Evolutionary conservation across 2,797 vertebrate genomes (phyloP).

Genomic region (Enteromius anoplus): DNA sequence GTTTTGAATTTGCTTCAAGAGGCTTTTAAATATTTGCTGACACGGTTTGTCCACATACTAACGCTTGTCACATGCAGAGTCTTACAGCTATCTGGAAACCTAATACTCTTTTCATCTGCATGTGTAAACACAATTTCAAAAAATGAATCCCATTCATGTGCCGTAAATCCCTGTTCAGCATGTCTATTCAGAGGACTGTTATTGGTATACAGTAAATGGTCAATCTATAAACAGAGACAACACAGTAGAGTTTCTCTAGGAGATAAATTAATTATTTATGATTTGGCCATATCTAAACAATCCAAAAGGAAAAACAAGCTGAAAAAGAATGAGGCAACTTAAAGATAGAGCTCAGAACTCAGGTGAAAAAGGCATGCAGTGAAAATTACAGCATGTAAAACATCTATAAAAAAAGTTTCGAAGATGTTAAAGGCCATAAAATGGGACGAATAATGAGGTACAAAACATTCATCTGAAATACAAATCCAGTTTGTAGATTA

Average conservation of each 20-base stretch:
- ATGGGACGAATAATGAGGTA: not conserved
- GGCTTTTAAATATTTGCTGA: not conserved
- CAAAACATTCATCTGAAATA: conserved; percentile 17
- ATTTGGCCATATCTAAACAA: conserved; percentile 15
- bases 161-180: not conserved
- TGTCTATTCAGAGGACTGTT: not conserved
- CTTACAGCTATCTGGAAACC: not conserved
- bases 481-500: conserved; percentile 4
- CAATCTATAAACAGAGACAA: not conserved
- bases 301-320: not conserved
- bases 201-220: not conserved
- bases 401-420: conserved; percentile 1
- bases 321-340: conserved; percentile 4
- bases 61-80: not conserved
- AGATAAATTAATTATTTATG: not conserved
- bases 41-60: not conserved
- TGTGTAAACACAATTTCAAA: not conserved
- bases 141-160: not conserved
- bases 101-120: not conserved
- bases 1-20: not conserved
- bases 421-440: not conserved
- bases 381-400: conserved; percentile 18
- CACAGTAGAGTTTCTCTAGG: not conserved
- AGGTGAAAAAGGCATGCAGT: conserved; percentile 28
- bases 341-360: conserved; percentile 3